Percentiles rank a stretch among this genome's conserved stretches.
phyloP scores from a whole-genome alignment of 2,888 invertebrate species.

The Lepetodrilus schrolli region DNA sequence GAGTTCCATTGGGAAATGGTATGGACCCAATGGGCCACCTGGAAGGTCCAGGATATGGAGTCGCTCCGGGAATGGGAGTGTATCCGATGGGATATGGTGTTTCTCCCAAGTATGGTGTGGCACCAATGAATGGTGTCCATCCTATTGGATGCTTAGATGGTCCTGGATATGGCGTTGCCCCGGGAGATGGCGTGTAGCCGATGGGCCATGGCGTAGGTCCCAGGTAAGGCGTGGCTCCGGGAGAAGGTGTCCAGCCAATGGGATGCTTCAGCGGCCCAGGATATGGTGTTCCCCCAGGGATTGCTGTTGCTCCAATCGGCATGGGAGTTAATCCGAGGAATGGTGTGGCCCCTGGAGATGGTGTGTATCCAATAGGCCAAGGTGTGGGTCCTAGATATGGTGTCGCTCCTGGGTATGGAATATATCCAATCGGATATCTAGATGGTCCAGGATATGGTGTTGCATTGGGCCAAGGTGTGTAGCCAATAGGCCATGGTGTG shows the following conservation, averaged over 20 bases:
- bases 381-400: conserved; percentile 19
- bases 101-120: conserved; percentile 44
- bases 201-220: conserved; percentile 5
- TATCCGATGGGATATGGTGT: conserved; percentile 5
- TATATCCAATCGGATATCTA: neutral
- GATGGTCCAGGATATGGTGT: conserved; percentile 7
- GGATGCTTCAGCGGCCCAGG: neutral
- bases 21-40: neutral
- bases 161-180: conserved; percentile 31
- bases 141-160: conserved; percentile 44
- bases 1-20: neutral
- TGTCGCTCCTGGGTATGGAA: neutral
- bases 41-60: conserved; percentile 9
- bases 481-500: neutral
- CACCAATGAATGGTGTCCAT: conserved; percentile 30
- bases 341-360: conserved; percentile 6
- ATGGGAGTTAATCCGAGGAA: neutral
- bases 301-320: neutral
- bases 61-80: neutral
- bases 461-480: neutral
- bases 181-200: neutral
- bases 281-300: conserved; percentile 4
- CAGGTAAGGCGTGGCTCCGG: neutral
- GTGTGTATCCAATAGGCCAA: conserved; percentile 1
- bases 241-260: conserved; percentile 3